These are phyloP conservation scores for Oceanodroma tethys DNA, from an alignment of 2,113 vertebrate genomes.

Conservation along the genomic window DNA sequence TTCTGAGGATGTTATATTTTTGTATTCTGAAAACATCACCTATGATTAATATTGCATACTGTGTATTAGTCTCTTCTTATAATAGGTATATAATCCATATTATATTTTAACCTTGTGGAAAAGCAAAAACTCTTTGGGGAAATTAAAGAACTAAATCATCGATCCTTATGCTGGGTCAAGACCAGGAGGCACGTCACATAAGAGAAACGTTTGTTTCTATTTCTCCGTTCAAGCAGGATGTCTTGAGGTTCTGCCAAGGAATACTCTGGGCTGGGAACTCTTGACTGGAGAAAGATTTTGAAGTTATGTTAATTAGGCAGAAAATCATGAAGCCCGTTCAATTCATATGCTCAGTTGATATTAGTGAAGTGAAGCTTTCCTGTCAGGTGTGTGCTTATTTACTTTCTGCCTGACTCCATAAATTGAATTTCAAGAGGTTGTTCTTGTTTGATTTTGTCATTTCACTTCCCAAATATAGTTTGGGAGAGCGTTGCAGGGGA, in stretches of 20 bases:
- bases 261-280: neutral
- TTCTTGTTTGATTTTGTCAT: neutral
- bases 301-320: slow-evolving; percentile 14
- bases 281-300: neutral
- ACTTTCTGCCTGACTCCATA: neutral
- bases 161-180: neutral
- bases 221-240: slow-evolving; percentile 1
- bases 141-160: neutral
- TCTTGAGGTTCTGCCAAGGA: slow-evolving; percentile 24
- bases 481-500: neutral
- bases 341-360: neutral
- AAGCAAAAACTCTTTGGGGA: neutral
- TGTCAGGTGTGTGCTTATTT: neutral
- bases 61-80: neutral
- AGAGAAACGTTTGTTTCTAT: neutral
- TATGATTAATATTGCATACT: slow-evolving; percentile 10
- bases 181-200: neutral
- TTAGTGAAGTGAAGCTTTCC: neutral
- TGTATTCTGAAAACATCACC: neutral
- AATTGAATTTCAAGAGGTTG: neutral
- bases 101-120: slow-evolving; percentile 32
- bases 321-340: neutral
- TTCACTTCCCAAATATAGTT: neutral
- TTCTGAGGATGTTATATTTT: neutral
- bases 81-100: neutral